A percentile compares a stretch with the other conserved stretches of the same genome.
These are phyloP conservation scores for Drosophila sproati DNA, from an alignment of 1,140 invertebrate species.

Conservation along the genomic window DNA sequence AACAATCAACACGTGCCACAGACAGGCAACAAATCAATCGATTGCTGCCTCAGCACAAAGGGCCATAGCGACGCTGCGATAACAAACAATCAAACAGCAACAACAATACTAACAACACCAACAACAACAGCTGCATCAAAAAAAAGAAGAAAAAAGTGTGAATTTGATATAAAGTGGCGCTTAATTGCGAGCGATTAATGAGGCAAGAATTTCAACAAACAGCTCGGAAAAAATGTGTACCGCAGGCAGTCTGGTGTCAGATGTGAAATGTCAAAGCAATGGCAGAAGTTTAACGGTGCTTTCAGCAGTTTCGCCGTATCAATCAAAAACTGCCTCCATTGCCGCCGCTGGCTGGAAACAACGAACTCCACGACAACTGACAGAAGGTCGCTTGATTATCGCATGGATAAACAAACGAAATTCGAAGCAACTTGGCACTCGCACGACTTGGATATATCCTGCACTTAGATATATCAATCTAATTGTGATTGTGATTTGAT, in stretches of 20 bases:
- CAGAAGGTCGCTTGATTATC: constrained; percentile 21
- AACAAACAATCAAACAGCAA: constrained; percentile 24
- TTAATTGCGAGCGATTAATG: constrained; percentile 80
- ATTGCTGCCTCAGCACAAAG: constrained; percentile 17
- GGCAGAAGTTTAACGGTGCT: constrained; percentile 74
- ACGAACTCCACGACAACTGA: constrained; percentile 10
- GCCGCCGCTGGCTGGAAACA: constrained; percentile 16
- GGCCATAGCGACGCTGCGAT: constrained; percentile 13
- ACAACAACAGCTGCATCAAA: constrained; percentile 5
- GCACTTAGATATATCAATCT: too few relatives aligned
- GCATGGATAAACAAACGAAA: constrained; percentile 35
- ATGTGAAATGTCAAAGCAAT: constrained; percentile 69
- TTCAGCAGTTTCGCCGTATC: constrained; percentile 49
- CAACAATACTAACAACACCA: constrained; percentile 22
- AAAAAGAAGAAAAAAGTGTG: constrained; percentile 47
- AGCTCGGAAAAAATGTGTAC: constrained; percentile 12
- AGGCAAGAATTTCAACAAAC: constrained; percentile 67
- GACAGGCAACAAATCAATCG: constrained; percentile 50
- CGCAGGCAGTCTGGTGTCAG: constrained; percentile 43
- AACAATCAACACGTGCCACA: constrained; percentile 39
- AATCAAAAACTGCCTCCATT: constrained; percentile 25
- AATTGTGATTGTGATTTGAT: too few relatives aligned
- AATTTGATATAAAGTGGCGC: constrained; percentile 74
- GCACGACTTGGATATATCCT: constrained; percentile 18
- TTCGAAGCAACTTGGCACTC: constrained; percentile 24